Base-by-base conservation (phyloP, 2,888 invertebrate species). In the Agriopis aurantiaria region DNA sequence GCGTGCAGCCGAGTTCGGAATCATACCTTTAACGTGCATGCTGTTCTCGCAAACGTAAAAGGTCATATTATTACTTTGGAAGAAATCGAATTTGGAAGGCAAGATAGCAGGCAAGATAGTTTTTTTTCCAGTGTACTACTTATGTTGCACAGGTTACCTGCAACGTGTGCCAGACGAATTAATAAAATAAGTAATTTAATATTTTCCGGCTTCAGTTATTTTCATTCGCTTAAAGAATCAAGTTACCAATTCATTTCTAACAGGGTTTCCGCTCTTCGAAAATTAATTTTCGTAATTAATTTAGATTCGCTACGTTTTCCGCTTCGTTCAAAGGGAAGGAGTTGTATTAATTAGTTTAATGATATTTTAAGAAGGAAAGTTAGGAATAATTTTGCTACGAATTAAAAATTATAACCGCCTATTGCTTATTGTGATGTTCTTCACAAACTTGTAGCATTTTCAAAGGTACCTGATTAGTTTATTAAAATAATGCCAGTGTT, bases 271-370 rank as follows among this genome's bases (percentile, higher is more conserved):
- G 3, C 63, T 41, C 58, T 64, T 59, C 46, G 59, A 62, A 73
- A 75, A 73, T 76, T 76, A 75, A 76, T 76, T 74, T 74, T 71
- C 65, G 59, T 76, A 73, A 76, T 76, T 73, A 73, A 74, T 68
- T 74, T 73, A 45, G 58, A 69, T 73, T 70, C 49, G 65, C 53
- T 74, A 53, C 53, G 48, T 53, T 64, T 71, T 59, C 60, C 49
- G 33, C 45, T 46, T 46, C 12, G 48, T 55, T 68, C 61, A 62
- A 69, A 68, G 58, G 6, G 53, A 43, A 51, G 51, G 65, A 61
- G 43, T 53, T 60, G 23, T 53, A 62, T 43, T 53, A 3, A 53
- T 45, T 53, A 5, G 17, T 51, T 58, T 14, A 41, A 51, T 41
- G 10, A n/a, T 59, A 33, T 59, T 48, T n/a, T 33, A 40, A 40